Conservation (phyloP, 2,113 vertebrate genomes). For the Lepisosteus osseus region DNA sequence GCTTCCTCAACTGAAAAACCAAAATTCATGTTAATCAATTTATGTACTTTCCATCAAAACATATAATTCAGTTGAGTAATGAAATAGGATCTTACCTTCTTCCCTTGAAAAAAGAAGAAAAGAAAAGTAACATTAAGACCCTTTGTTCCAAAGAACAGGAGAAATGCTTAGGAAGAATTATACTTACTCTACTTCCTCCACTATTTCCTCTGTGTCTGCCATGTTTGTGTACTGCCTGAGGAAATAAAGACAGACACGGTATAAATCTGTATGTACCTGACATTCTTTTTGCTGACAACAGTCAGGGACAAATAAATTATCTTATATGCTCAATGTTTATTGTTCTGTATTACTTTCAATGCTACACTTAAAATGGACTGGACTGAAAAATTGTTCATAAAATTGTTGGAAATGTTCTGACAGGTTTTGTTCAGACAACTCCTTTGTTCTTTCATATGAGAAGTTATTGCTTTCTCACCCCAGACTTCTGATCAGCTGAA, state of each 20-base stretch:
- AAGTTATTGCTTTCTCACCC: no score
- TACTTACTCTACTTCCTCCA: slow-evolving; percentile 50
- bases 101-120: slow-evolving; percentile 38
- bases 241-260: slow-evolving; percentile 12
- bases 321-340: not conserved
- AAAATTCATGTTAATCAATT: slow-evolving; percentile 2
- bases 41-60: not conserved
- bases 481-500: no score
- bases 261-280: slow-evolving; percentile 2
- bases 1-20: slow-evolving; percentile 32
- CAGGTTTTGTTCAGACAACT: no score
- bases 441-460: no score
- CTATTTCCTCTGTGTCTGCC: slow-evolving; percentile 56
- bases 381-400: slow-evolving; percentile 33
- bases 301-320: slow-evolving; percentile 23
- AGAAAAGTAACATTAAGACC: slow-evolving; percentile 7
- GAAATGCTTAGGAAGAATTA: not conserved
- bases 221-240: slow-evolving; percentile 37
- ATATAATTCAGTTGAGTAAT: not conserved
- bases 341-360: not conserved
- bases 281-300: slow-evolving; percentile 24
- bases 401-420: no score
- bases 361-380: not conserved
- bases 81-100: slow-evolving; percentile 45
- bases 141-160: not conserved